Conservation (phyloP, 2,888 invertebrate species). For the Scaptomyza parva region DNA sequence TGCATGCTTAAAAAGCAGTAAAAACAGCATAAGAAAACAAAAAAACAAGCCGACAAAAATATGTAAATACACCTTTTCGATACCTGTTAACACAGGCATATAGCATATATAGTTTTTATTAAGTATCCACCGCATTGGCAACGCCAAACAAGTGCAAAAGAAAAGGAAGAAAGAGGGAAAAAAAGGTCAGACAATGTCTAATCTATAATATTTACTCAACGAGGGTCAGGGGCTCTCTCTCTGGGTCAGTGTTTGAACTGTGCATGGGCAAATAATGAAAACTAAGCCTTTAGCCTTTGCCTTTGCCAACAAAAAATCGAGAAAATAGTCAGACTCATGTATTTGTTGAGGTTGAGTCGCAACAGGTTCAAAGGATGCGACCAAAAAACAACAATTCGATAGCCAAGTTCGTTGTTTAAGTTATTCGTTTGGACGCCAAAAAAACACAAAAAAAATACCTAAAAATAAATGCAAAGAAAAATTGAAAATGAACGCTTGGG, state of each 20-base stretch:
- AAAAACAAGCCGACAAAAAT: conserved; percentile 58
- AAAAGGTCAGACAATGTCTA: conserved; percentile 62
- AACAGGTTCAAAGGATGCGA: conserved; percentile 80
- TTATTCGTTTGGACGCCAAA: conserved; percentile 51
- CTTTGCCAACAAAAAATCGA: not conserved
- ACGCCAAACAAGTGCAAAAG: conserved; percentile 59
- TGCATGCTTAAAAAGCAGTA: conserved; percentile 49
- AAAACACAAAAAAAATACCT: conserved; percentile 9
- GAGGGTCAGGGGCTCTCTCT: conserved; percentile 48
- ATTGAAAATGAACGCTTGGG: conserved; percentile 65
- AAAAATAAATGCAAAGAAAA: conserved; percentile 8
- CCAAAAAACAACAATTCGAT: conserved; percentile 18
- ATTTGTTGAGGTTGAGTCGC: conserved; percentile 74
- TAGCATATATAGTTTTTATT: conserved; percentile 15
- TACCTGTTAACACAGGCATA: conserved; percentile 14
- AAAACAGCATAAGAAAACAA: conserved; percentile 30
- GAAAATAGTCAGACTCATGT: conserved; percentile 56
- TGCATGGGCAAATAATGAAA: conserved; percentile 67
- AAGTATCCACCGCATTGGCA: conserved; percentile 74
- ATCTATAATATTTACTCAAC: conserved; percentile 65
- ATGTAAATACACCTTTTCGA: conserved; percentile 10
- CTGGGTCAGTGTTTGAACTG: conserved; percentile 73
- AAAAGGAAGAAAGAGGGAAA: conserved; percentile 31
- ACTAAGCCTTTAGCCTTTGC: conserved; percentile 58
- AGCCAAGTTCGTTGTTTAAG: conserved; percentile 59